Base-by-base conservation (phyloP, 1,140 invertebrate species). In the Trachymyrmex cornetzi region DNA sequence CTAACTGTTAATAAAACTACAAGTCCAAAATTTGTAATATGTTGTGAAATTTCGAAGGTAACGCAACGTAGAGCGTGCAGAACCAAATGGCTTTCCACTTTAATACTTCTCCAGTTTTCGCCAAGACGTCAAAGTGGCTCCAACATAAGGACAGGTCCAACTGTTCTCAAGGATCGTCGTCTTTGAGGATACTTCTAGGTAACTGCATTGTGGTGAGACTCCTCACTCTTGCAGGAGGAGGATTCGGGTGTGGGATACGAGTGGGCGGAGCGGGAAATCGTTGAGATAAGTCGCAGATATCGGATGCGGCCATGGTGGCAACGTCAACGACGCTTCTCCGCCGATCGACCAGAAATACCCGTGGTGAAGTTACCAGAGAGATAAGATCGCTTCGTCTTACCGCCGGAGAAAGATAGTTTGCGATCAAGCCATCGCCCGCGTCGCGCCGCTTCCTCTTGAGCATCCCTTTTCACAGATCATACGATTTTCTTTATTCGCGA, bases 271-370 rank as follows among this genome's bases (percentile, higher is more conserved):
- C 38, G 27, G 50, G 12, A 85, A 89, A 80, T 91, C 72, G 67
- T 77, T 67, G 38, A 80, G 87, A 91, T 92, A 88, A 91, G 77
- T 87, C 67, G 69, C 75, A 64, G 77, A 81, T 79, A 77, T 44
- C 67, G 66, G 57, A 69, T 19, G 55, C 16, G 66, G 34, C 27
- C 22, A 53, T 22, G 77, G 38, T 16, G 81, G 38, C 24, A 61
- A 38, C 48, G 24, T 59, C 48, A 72, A 85, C 14, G 9, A 44
- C 44, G 53, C n/a, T n/a, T n/a, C 57, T 4, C 53, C 84, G 57
- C 50, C 67, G 85, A 89, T 87, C 72, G 59, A 82, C 44, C 72
- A 75, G 85, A 90, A 89, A 61, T 84, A 50, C 34, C 67, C 14
- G 53, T 0, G 48, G 77, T 55, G 53, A 61, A 79, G 82, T 87